Evolutionary conservation across 2,888 invertebrate species (phyloP), one percentile per base, ranked within the genome.

Genomic region (Hyles lineata): DNA sequence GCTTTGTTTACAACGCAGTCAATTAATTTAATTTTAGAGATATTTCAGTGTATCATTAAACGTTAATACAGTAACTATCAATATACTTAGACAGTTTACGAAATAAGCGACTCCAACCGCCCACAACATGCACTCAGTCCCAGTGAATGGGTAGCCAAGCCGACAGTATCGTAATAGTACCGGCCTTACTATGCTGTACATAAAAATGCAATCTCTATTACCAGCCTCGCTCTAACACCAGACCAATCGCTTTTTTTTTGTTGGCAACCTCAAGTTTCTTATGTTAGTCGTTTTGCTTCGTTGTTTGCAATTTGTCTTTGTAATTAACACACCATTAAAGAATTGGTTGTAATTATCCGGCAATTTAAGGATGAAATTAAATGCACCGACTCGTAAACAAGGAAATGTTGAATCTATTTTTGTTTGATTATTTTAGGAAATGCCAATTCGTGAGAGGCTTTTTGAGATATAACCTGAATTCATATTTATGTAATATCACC

Each of bases 91-190:
- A 11, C 63, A 11, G n/a, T 63, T 63, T 43, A 21, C 63, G 43
- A 63, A 63, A 43, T 21, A 43, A 63, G 21, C 11, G 43, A 63
- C 15, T 63, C 21, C 11, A 63, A 17, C 17, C 35, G 23, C 63
- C 63, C 21, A 63, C 63, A 15, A 63, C 43, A 62, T 15, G n/a
- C 32, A n/a, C 32, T 43, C n/a, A 43, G 63, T 35, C 43, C 4
- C 21, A 43, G 63, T 63, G 63, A 63, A 63, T 63, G 63, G 15
- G 6, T 35, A 11, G 1, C n/a, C 17, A 19, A 62, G 62, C 35
- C 63, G 43, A 50, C 67, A 17, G 23, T 67, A 50, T 67, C 67
- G 63, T 67, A 67, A 67, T 23, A 67, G 23, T 23, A 67, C 67
- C 43, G 23, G 23, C 43, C n/a, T 43, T 35, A 35, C 62, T 63